Evolutionary conservation across 2,888 invertebrate species (phyloP).

Genomic region (Tenthredo livida): DNA sequence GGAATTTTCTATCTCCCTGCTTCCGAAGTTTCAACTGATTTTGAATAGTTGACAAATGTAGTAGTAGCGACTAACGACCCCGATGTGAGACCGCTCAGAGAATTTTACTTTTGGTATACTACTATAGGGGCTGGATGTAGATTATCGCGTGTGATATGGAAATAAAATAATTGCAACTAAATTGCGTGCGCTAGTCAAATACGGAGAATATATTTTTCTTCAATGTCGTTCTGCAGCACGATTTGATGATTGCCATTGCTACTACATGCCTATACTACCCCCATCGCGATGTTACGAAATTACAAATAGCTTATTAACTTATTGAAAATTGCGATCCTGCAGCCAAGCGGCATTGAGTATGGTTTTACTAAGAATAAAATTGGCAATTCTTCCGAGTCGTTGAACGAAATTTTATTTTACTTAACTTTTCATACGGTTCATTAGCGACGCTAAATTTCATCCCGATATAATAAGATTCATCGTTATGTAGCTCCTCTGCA

Average conservation of each 20-base stretch:
- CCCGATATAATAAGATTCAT: background rate
- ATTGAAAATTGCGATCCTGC: background rate
- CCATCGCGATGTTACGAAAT: background rate
- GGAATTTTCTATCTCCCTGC: background rate
- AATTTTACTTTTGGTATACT: background rate
- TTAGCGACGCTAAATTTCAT: background rate
- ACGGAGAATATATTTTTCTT: constrained; percentile 23
- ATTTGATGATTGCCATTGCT: constrained; percentile 7
- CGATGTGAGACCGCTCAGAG: constrained; percentile 10
- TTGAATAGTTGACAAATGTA: constrained; percentile 22
- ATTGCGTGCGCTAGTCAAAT: constrained; percentile 34
- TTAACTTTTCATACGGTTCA: background rate
- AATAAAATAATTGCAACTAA: constrained; percentile 46
- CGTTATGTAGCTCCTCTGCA: background rate
- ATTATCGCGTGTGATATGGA: constrained; percentile 46
- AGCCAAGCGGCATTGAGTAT: background rate
- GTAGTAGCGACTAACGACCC: background rate
- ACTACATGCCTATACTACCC: background rate
- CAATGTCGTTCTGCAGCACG: background rate
- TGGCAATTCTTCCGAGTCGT: constrained; percentile 17
- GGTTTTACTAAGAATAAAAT: constrained; percentile 27
- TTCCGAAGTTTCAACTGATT: background rate
- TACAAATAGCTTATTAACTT: background rate
- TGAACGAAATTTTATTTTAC: background rate
- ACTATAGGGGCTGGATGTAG: background rate